Evolutionary conservation across 2,888 invertebrate species (phyloP).

Genomic region (Dolomedes plantarius): DNA sequence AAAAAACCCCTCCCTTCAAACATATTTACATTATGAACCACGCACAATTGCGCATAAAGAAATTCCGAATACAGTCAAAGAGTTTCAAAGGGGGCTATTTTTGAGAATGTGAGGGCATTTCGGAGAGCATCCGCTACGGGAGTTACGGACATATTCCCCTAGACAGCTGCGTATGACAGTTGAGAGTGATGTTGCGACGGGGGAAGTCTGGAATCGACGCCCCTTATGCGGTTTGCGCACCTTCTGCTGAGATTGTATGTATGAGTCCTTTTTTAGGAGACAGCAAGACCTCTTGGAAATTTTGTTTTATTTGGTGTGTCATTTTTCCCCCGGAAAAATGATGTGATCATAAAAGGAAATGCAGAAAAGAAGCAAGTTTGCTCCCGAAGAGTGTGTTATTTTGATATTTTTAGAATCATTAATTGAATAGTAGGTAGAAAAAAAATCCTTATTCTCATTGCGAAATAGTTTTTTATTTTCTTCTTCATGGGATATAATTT

Average conservation of each 20-base stretch:
- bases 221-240: constrained; percentile 8
- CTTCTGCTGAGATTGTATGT: background rate
- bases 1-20: background rate
- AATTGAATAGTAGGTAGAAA: too few species aligned
- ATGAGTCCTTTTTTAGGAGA: background rate
- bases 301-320: background rate
- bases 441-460: too few species aligned
- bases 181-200: constrained; percentile 45
- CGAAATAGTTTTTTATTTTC: too few species aligned
- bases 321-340: background rate
- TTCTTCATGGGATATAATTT: too few species aligned
- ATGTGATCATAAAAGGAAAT: background rate
- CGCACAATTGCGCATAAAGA: constrained; percentile 49
- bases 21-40: constrained; percentile 54
- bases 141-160: constrained; percentile 47
- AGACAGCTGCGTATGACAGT: constrained; percentile 64
- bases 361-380: background rate
- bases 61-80: constrained; percentile 25
- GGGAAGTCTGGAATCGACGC: constrained; percentile 1
- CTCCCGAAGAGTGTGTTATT: too few species aligned
- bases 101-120: constrained; percentile 59
- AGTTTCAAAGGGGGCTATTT: constrained; percentile 57
- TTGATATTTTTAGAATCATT: too few species aligned
- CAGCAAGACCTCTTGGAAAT: background rate
- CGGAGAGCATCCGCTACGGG: constrained; percentile 36